Evolutionary conservation across 2,797 vertebrate species (phyloP), one percentile per base, ranked within the genome.

Genomic region (Anguilla obscura): DNA sequence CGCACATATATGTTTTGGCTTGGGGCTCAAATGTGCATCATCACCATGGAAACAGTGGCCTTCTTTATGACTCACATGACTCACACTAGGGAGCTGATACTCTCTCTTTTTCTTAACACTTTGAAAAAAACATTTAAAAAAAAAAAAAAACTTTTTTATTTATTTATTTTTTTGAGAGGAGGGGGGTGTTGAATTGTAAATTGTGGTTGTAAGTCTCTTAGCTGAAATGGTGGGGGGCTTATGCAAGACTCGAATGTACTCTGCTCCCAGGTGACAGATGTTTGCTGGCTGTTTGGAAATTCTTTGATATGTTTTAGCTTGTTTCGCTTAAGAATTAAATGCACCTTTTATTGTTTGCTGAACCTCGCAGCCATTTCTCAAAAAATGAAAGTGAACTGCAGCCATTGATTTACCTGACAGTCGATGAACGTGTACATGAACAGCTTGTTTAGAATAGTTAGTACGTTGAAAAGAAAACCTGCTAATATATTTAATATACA

Each of bases 281-380:
- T 33, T 21, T 82, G 40, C 79, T 82, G 21, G 45, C 40, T 48
- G 21, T 50, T 50, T n/a, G 40, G 21, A 82, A 21, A 50, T 50
- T 12, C 16, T 50, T 82, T 3, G 76, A 80, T 45, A 48, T 45
- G 76, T 80, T 45, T 80, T 48, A 24, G 76, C 79, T 48, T 50
- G 33, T 82, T 48, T 82, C 40, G 79, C 45, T 8, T 82, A 82
- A 30, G 18, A 82, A 48, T 82, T 8, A 82, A 21, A 48, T 48
- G 40, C 79, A 82, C 79, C 79, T 82, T 63, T 45, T 48, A 40
- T 45, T 82, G 79, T 82, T 82, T 50, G 45, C 79, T 82, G 21
- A 82, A n/a, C 45, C 74, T 48, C 14, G 36, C 21, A 82, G 16
- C 45, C 76, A 7, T 80, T 80, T 21, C 76, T 48, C 76, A 48